Evolutionary conservation across 2,113 vertebrate species (phyloP).

Genomic region (Tachysurus fulvidraco): DNA sequence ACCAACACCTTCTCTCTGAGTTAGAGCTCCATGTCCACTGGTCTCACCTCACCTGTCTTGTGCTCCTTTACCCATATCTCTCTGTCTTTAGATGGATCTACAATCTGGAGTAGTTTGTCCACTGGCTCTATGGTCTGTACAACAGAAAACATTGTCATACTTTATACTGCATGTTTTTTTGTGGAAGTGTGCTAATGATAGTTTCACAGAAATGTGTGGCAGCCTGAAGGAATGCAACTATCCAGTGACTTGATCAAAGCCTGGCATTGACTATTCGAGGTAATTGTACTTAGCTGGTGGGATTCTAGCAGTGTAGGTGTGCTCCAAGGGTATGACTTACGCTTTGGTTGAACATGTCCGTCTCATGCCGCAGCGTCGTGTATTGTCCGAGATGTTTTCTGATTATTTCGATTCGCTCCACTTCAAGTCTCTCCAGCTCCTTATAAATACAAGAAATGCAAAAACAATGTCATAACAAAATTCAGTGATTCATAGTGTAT

Average conservation of each 20-base stretch:
- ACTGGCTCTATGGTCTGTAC: slow-evolving; percentile 95
- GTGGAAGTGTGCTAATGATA: not conserved
- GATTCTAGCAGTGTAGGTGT: not conserved
- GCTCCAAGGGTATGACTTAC: slow-evolving; percentile 74
- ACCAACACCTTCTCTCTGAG: not conserved
- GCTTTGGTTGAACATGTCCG: slow-evolving; percentile 99
- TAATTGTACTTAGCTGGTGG: not conserved
- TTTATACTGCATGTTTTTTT: not conserved
- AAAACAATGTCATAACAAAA: not conserved
- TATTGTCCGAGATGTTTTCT: slow-evolving; percentile 94
- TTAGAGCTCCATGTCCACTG: slow-evolving; percentile 94
- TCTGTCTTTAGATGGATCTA: slow-evolving; percentile 90
- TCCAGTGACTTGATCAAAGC: not conserved
- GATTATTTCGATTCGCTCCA: slow-evolving; percentile 95
- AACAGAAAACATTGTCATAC: slow-evolving; percentile 47
- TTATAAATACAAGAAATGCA: slow-evolving; percentile 55
- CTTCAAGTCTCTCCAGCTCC: slow-evolving; percentile 95
- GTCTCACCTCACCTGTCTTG: slow-evolving; percentile 91
- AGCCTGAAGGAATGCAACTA: not conserved
- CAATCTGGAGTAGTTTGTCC: slow-evolving; percentile 92
- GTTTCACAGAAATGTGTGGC: not conserved
- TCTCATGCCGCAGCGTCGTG: slow-evolving; percentile 93
- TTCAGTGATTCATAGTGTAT: not conserved
- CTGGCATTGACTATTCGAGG: not conserved
- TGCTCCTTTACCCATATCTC: slow-evolving; percentile 96